Evolutionary conservation across 2,888 invertebrate genomes (phyloP), one percentile per base, ranked within the genome.

Genomic region (Ormyrus rosae): DNA sequence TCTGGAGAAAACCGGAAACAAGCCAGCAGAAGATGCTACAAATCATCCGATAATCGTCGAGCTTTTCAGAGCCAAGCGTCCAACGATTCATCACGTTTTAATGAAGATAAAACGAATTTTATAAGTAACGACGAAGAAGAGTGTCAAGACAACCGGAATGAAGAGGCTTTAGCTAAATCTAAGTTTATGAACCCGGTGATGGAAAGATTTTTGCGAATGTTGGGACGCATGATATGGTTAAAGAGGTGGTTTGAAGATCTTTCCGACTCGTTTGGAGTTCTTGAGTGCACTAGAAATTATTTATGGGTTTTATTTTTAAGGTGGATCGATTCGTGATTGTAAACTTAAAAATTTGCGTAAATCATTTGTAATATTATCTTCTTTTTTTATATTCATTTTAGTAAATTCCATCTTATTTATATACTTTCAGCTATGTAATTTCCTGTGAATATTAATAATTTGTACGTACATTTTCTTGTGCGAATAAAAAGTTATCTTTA

Each of bases 231-330:
- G 3, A 10, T 78, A n/a, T 48, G 67, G 46, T 0, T 71, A 0
- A 72, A 67, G 11, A 72, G 53, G 53, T 60, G 8, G 46, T 4
- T 60, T 6, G 58, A 65, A 3, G 53, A 78, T 55, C 0, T 48
- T 4, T 19, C n/a, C 0, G 53, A 67, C 13, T 11, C 51, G 55
- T 67, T 67, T 45, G 67, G 67, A 50, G 13, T 67, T 5, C 13
- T 72, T 48, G 46, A 55, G 6, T 78, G 67, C 9, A 65, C 46
- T 13, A 82, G 83, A 74, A 83, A 79, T 9, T 79, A 73, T 11
- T 9, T 73, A 9, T 73, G 72, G 72, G 9, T 48, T 4, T 5
- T 73, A 13, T 50, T 69, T 56, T 10, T 55, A 13, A 55, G 61
- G 10, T 69, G 55, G 61, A 65, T 73, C 10, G 55, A 71, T 34